These are phyloP conservation scores for Isichthys henryi DNA, from an alignment of 2,113 vertebrate species.

Conservation along the genomic window DNA sequence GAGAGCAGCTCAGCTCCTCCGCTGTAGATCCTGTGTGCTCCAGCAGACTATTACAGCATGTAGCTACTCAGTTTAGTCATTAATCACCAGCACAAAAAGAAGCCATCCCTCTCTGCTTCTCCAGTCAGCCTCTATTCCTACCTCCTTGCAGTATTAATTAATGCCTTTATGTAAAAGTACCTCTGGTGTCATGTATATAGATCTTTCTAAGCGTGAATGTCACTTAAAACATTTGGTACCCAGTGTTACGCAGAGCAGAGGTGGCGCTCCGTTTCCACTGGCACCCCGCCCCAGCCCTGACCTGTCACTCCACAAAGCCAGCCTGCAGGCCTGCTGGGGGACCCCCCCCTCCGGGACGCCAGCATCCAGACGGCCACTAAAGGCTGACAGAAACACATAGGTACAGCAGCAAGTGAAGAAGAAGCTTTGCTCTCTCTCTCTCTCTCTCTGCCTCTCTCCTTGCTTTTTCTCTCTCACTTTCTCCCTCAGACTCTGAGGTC, in stretches of 20 bases:
- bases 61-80: neutral
- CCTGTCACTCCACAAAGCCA: neutral
- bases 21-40: neutral
- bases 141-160: neutral
- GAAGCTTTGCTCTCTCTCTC: neutral
- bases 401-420: conserved; percentile 9
- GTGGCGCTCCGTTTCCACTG: neutral
- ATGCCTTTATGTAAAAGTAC: neutral
- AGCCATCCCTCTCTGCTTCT: neutral
- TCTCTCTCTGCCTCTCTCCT: neutral
- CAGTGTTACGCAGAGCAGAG: neutral
- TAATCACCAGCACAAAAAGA: neutral
- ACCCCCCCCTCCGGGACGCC: neutral
- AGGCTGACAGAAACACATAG: neutral
- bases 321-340: neutral
- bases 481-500: conserved; percentile 13
- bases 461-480: neutral
- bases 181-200: neutral
- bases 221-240: neutral
- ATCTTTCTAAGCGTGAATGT: neutral
- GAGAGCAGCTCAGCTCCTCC: neutral
- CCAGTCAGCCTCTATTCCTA: neutral
- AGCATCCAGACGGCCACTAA: neutral
- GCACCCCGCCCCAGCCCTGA: neutral
- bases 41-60: neutral